These are phyloP conservation scores for Neolamprologus tretocephalus DNA, from an alignment of 2,113 vertebrate species.

Conservation along the genomic window DNA sequence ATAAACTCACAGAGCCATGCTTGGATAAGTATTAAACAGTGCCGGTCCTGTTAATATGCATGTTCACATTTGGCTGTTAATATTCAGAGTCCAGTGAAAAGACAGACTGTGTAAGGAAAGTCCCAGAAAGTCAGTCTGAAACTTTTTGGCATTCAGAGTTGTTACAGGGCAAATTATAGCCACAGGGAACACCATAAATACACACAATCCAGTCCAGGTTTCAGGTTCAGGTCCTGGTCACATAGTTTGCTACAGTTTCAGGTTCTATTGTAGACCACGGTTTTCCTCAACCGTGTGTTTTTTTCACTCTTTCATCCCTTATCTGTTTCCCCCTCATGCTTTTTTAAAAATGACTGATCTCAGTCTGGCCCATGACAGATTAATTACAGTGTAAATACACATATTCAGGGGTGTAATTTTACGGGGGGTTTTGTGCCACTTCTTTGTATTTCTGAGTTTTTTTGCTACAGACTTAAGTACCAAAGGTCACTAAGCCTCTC, in stretches of 20 bases:
- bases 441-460: not conserved
- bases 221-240: not conserved
- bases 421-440: fast-evolving
- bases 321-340: not conserved
- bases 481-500: slow-evolving; percentile 43
- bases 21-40: not conserved
- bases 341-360: not conserved
- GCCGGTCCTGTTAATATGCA: not conserved
- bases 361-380: not conserved
- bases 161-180: not conserved
- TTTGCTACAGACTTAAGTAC: not conserved
- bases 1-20: not conserved
- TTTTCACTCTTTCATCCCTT: not conserved
- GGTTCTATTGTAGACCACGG: not conserved
- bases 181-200: not conserved
- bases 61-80: not conserved
- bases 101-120: slow-evolving; percentile 18
- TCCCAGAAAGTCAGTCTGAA: slow-evolving; percentile 13
- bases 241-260: not conserved
- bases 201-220: not conserved
- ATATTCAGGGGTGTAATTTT: not conserved
- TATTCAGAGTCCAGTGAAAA: not conserved
- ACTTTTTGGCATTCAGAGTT: not conserved
- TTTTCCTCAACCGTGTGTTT: not conserved
- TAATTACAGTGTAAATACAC: not conserved